Evolutionary conservation across 2,888 invertebrate genomes (phyloP).

Genomic region (Pterostichus madidus): DNA sequence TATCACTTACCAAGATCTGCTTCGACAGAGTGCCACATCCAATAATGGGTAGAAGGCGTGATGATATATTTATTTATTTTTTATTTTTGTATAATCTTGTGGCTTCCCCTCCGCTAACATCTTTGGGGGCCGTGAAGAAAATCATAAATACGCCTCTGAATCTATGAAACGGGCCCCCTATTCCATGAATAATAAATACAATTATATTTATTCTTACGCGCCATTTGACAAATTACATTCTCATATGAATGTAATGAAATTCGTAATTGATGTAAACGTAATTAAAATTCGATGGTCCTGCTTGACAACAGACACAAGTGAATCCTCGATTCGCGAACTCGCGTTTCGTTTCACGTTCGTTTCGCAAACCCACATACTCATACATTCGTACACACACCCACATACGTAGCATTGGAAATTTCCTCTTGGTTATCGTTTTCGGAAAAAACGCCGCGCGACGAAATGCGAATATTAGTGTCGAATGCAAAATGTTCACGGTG

Average conservation of each 20-base stretch:
- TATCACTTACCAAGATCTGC: too few species aligned
- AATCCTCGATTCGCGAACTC: neutral
- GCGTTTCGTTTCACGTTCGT: too few species aligned
- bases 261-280: constrained; percentile 52
- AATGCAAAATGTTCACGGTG: neutral
- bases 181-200: neutral
- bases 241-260: constrained; percentile 52
- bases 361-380: too few species aligned
- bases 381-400: neutral
- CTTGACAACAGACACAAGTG: constrained; percentile 40
- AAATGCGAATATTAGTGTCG: constrained; percentile 13
- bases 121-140: too few species aligned
- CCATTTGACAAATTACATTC: constrained; percentile 55
- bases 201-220: constrained; percentile 42
- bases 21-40: too few species aligned
- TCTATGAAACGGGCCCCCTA: too few species aligned
- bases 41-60: too few species aligned
- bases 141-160: too few species aligned
- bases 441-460: neutral
- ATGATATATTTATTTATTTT: too few species aligned
- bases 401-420: neutral
- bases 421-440: constrained; percentile 2
- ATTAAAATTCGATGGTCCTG: constrained; percentile 56
- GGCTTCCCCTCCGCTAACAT: too few species aligned
- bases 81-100: too few species aligned